Percentiles rank a stretch among this genome's conserved stretches.
phyloP scores from a whole-genome alignment of 2,888 invertebrate species.

The Eucera pruinosa region DNA sequence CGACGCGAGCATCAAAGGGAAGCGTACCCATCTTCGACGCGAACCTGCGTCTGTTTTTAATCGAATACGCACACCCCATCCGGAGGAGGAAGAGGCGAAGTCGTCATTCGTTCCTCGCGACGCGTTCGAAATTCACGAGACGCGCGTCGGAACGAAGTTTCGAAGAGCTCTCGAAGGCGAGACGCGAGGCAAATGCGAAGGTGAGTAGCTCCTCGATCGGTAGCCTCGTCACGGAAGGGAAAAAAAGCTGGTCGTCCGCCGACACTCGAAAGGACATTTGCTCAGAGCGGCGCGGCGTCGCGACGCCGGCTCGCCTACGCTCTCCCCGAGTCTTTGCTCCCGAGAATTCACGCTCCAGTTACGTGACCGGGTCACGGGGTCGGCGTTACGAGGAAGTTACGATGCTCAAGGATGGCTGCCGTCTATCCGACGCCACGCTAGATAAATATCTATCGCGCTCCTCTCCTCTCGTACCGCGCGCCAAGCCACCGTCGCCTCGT shows the following conservation, averaged over 20 bases:
- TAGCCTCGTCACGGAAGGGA: slow-evolving; percentile 19
- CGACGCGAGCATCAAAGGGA: slow-evolving; percentile 16
- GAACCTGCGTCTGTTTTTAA: not conserved
- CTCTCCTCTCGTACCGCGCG: too few relatives aligned
- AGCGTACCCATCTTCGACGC: not conserved
- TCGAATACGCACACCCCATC: not conserved
- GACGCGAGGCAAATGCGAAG: slow-evolving; percentile 20
- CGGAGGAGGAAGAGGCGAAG: not conserved
- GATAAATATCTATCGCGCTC: slow-evolving; percentile 28
- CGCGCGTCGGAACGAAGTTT: slow-evolving; percentile 18
- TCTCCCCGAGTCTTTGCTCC: slow-evolving; percentile 37
- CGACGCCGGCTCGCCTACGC: slow-evolving; percentile 46
- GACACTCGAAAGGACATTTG: slow-evolving; percentile 43
- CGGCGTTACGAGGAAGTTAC: slow-evolving; percentile 50
- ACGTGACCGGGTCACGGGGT: slow-evolving; percentile 69
- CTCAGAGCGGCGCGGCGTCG: slow-evolving; percentile 57
- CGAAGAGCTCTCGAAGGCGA: not conserved
- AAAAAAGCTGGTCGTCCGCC: slow-evolving; percentile 1
- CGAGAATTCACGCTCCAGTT: slow-evolving; percentile 70
- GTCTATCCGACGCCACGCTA: slow-evolving; percentile 59
- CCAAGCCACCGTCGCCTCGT: not conserved
- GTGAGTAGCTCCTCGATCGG: slow-evolving; percentile 31
- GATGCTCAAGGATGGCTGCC: slow-evolving; percentile 31
- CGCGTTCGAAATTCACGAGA: slow-evolving; percentile 5
- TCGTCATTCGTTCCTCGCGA: not conserved